Evolutionary conservation across 2,797 vertebrate genomes (phyloP).

Genomic region (Echeneis naucrates): DNA sequence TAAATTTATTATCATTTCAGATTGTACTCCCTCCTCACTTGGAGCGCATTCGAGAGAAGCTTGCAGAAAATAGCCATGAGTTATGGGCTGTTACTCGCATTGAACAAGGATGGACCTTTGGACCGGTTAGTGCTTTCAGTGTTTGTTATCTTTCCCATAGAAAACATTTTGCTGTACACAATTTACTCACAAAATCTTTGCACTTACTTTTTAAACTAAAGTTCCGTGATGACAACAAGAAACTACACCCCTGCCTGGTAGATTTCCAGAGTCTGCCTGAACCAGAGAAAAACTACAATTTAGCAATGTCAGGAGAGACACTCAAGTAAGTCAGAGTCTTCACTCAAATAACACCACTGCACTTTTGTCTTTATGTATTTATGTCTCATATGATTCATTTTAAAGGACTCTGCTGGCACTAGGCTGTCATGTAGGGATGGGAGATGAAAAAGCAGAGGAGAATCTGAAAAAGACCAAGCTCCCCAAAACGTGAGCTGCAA

Average conservation of each 20-base stretch:
- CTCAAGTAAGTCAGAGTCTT: slow-evolving; percentile 88
- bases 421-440: slow-evolving; percentile 96
- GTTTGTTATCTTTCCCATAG: background rate
- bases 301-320: slow-evolving; percentile 96
- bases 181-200: slow-evolving; percentile 1
- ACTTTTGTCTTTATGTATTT: slow-evolving; percentile 11
- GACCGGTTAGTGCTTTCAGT: slow-evolving; percentile 79
- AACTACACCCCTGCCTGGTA: slow-evolving; percentile 92
- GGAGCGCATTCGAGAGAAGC: slow-evolving; percentile 93
- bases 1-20: slow-evolving; percentile 71
- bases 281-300: slow-evolving; percentile 94
- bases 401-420: slow-evolving; percentile 91
- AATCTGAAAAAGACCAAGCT: slow-evolving; percentile 93
- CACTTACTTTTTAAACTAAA: slow-evolving; percentile 57
- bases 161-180: background rate
- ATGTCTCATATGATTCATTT: slow-evolving; percentile 31
- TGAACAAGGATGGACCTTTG: slow-evolving; percentile 94
- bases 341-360: background rate
- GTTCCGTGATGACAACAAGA: slow-evolving; percentile 95
- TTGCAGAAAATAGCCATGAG: slow-evolving; percentile 95
- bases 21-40: slow-evolving; percentile 94
- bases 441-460: slow-evolving; percentile 95
- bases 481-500: slow-evolving; percentile 90
- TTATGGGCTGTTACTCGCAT: slow-evolving; percentile 95
- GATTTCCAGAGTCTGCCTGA: slow-evolving; percentile 92